A percentile compares a stretch with the other conserved stretches of the same genome.
Conservation (phyloP, 2,888 invertebrate species). For the Andrena bicolor region DNA sequence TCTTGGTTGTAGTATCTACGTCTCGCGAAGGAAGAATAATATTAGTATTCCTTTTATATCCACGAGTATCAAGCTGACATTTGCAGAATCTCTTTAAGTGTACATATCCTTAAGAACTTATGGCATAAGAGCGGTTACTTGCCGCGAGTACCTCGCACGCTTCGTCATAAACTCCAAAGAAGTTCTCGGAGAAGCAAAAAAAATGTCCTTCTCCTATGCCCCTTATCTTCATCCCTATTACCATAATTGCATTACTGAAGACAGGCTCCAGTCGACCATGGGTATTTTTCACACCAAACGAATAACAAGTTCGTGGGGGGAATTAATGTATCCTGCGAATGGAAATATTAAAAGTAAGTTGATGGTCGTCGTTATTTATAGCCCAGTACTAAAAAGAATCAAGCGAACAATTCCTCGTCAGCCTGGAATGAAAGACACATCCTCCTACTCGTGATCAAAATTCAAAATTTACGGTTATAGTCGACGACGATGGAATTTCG, state of each 20-base stretch:
- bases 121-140: conserved; percentile 56
- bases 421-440: not conserved
- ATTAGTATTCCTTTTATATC: conserved; percentile 58
- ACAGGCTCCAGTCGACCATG: not conserved
- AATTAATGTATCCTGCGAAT: not conserved
- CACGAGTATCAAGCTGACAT: conserved; percentile 57
- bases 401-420: not conserved
- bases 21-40: conserved; percentile 27
- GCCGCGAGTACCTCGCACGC: conserved; percentile 40
- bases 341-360: not conserved
- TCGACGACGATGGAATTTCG: not conserved
- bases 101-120: conserved; percentile 26
- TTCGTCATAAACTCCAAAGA: not conserved
- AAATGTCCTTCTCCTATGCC: not conserved
- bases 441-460: not conserved
- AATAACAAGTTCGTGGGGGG: not conserved
- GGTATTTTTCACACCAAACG: not conserved
- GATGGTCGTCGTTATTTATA: not conserved
- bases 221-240: not conserved
- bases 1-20: conserved; percentile 21
- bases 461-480: not conserved
- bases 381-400: not conserved
- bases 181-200: conserved; percentile 11
- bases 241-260: not conserved
- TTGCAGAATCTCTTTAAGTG: conserved; percentile 61